Base-by-base conservation (phyloP, 2,797 vertebrate species). In the Takifugu rubripes region DNA sequence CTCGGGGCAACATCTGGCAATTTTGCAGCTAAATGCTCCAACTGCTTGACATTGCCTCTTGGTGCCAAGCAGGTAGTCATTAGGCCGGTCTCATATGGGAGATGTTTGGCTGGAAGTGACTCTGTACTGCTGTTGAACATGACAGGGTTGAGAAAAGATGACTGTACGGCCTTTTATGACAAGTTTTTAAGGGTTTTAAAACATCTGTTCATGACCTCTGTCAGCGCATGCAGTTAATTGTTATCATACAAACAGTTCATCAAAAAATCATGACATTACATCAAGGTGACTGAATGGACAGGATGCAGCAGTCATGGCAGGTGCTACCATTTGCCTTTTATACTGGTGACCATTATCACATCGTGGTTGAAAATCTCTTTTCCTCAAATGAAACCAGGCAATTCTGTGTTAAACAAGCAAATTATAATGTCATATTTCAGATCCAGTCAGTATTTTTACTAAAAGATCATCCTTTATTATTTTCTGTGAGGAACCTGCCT, bases 361-460 rank as follows among this genome's bases (percentile, higher is more conserved):
- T 36, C 33, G 4, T 36, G 31, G 31, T 7, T 7, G 31, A 9
- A 33, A 29, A 33, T 2, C 31, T 33, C 31, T 33, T 1, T 33
- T 33, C 5, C 33, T 36, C 33, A 11, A 27, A 64, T 75, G 59
- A 75, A 83, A 82, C 17, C 42, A 49, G 49, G 48, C 12, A 64
- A 62, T 1, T 21, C 72, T 14, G 16, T 29, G 56, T 67, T 68
- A 62, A 70, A 54, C 66, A 78, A 70, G 78, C 66, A 73, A 48
- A 77, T 21, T 21, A 21, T 69, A 62, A 46, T 59, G 69, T 75
- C 67, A 65, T 62, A 59, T 74, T 79, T 81, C 46, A 69, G 43
- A 82, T 63, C 51, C 36, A 57, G 43, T 70, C 74, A 29, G 48
- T 77, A 21, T 21, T 21, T 21, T 21, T 21, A 21, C 21, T 21